Base-by-base conservation (phyloP, 2,888 invertebrate species). In the Lepidocyrtoides sp. region DNA sequence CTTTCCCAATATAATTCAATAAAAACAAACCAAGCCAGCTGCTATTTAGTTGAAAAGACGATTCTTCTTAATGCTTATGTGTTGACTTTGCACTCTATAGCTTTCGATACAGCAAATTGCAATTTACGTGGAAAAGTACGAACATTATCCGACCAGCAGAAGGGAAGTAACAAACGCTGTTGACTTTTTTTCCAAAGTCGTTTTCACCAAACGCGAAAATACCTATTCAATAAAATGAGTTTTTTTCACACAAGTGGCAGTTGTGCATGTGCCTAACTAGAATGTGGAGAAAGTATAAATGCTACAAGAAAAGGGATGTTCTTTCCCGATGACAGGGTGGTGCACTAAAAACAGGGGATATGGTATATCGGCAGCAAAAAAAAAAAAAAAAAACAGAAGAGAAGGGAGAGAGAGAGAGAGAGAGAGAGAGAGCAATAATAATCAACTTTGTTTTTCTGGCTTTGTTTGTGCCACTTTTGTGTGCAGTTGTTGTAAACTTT, bases 1-100 rank as follows among this genome's bases (percentile, higher is more conserved):
- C 66, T 14, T 63, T 48, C 26, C 66, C 81, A 88, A 88, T 88
- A 88, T 66, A 81, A 88, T 88, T 88, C 88, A 88, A 88, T 88
- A 88, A 87, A 79, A 66, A 44, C 69, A 41, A 41, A 26, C 69
- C 69, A 41, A n/a, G n/a, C n/a, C n/a, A n/a, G 36, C 36, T 69
- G 69, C 69, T 41, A 69, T 23, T 66, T 66, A 66, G 14, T 14
- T 2, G n/a, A 10, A 66, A 1, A 66, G 2, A 7, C 5, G n/a
- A n/a, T n/a, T 5, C 20, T 14, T 72, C 23, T 69, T 60, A 20
- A 5, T 48, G 48, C 48, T 51, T 51, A 51, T 51, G 17, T 17
- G 3, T 17, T 60, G 8, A 60, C 44, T 44, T 72, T 44, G 44
- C 41, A 10, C 26, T 0, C 23, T 36, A 5, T 32, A 54, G 12